Conservation (phyloP, 2,113 vertebrate genomes). For the Machaerirhynchus nigripectus region DNA sequence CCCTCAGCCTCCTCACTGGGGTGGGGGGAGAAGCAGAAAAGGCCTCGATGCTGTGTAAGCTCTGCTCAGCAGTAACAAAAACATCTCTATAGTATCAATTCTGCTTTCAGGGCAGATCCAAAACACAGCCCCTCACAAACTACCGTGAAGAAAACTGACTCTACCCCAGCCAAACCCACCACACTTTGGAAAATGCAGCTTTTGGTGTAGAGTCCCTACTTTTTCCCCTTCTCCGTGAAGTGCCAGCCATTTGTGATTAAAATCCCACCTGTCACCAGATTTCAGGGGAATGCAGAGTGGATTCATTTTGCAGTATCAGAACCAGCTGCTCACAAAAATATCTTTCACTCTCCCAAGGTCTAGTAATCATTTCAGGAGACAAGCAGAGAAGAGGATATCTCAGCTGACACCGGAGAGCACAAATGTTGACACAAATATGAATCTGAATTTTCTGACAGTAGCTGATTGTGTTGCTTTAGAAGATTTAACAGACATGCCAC, state of each 20-base stretch:
- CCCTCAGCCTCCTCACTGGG: background rate
- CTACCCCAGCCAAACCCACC: background rate
- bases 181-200: background rate
- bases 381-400: conserved; percentile 32
- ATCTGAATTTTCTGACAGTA: conserved; percentile 59
- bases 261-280: background rate
- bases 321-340: conserved; percentile 38
- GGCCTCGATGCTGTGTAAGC: background rate
- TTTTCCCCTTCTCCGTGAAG: background rate
- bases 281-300: conserved; percentile 3
- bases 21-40: background rate
- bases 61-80: background rate
- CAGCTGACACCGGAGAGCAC: conserved; percentile 37
- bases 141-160: background rate
- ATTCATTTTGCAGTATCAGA: conserved; percentile 20
- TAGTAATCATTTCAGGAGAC: conserved; percentile 55
- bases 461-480: conserved; percentile 56
- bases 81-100: background rate
- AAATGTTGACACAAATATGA: conserved; percentile 66
- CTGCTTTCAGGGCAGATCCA: background rate
- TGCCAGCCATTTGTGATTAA: background rate
- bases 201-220: fast-evolving
- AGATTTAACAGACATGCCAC: conserved; percentile 65
- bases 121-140: background rate
- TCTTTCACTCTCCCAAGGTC: conserved; percentile 24